Percentiles rank a stretch among this genome's conserved stretches.
These are phyloP conservation scores for Sphaeramia orbicularis DNA, from an alignment of 2,797 vertebrate genomes.

Conservation along the genomic window DNA sequence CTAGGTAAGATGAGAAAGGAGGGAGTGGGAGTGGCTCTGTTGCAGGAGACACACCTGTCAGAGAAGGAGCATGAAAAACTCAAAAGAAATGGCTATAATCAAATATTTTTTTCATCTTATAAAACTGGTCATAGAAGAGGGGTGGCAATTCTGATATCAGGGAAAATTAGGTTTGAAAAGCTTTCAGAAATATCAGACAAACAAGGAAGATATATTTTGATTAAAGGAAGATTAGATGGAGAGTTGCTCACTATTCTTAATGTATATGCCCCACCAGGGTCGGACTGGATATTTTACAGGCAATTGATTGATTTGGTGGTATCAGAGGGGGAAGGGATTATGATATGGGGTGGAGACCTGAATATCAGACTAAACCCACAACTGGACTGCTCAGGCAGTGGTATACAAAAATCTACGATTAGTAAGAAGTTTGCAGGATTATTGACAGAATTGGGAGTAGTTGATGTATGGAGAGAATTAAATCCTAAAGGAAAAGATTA, in stretches of 20 bases:
- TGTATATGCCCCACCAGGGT: too few relatives aligned
- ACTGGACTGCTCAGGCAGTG: neutral
- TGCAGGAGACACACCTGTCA: too few relatives aligned
- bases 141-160: neutral
- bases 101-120: neutral
- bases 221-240: conserved; percentile 6
- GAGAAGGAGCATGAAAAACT: neutral
- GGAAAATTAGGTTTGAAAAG: neutral
- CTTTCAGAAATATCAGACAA: neutral
- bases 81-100: neutral
- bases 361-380: neutral
- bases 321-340: neutral
- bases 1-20: too few relatives aligned
- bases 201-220: neutral
- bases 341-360: neutral
- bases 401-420: neutral
- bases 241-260: neutral
- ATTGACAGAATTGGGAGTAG: neutral
- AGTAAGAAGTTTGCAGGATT: too few relatives aligned
- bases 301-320: neutral
- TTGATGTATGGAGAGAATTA: neutral
- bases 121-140: neutral
- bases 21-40: too few relatives aligned
- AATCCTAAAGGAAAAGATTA: neutral
- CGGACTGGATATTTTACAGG: conserved; percentile 4